Evolutionary conservation across 1,140 invertebrate species (phyloP), one percentile per base, ranked within the genome.

Genomic region (Drosophila obscura): DNA sequence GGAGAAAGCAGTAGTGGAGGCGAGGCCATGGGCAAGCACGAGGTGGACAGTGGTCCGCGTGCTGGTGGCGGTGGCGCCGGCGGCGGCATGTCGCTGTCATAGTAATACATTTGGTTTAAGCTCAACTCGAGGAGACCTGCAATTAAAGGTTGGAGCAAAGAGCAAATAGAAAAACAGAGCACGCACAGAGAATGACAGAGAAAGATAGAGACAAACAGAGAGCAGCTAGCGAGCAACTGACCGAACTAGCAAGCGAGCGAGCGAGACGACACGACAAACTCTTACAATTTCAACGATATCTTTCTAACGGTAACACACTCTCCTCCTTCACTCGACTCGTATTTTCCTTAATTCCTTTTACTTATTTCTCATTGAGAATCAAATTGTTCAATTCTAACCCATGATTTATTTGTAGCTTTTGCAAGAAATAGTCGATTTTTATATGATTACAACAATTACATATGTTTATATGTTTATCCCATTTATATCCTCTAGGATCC

Each of bases 51-150:
- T 19, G 19, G 2, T 19, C 19, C 19, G 1, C 19, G 19, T 19
- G 19, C 28, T 58, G 5, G 52, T 41, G 26, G 64, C 31, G 57
- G 46, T 16, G 69, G 55, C 45, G 62, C 44, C 44, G 75, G 68
- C 35, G 61, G 24, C 19, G 22, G 24, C 67, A 72, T 61, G 51
- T 76, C 77, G 5, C 64, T 56, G 45, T 87, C 79, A 80, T 76
- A 83, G 80, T 87, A 78, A 82, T 76, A 88, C 43, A 73, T 63
- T 76, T 87, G 63, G 68, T 75, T 82, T 64, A 89, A 64, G 68
- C 79, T 89, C 61, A 88, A 67, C 48, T 89, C 83, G 81, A 87
- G 83, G 57, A 87, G 79, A 88, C 75, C 83, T 87, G 83, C 72
- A 87, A 87, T 74, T 66, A 83, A 35, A 85, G 56, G 73, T 50